phyloP scores from a whole-genome alignment of 2,113 vertebrate species.

The Physeter macrocephalus region DNA sequence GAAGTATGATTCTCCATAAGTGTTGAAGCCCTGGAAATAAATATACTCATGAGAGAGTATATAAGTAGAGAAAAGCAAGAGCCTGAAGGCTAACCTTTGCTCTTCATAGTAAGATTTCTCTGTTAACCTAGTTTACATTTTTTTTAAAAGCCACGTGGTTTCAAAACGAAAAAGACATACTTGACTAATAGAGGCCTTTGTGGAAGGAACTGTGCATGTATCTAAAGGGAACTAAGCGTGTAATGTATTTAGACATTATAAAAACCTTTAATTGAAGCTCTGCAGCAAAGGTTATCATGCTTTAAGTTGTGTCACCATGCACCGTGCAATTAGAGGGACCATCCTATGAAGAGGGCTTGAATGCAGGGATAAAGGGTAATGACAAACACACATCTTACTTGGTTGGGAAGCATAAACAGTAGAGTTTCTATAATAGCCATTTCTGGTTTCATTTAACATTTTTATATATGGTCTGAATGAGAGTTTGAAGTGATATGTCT shows the following conservation, averaged over 20 bases:
- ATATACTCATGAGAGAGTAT: conserved; percentile 6
- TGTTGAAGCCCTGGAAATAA: conserved; percentile 16
- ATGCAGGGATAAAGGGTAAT: neutral
- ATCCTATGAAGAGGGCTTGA: conserved; percentile 44
- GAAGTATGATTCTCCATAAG: neutral
- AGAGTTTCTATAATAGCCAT: conserved; percentile 46
- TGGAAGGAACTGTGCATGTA: conserved; percentile 31
- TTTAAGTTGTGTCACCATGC: neutral
- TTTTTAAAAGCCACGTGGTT: neutral
- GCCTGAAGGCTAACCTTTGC: conserved; percentile 29
- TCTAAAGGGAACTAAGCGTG: conserved; percentile 35
- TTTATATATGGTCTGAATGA: conserved; percentile 10
- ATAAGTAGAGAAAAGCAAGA: conserved; percentile 20
- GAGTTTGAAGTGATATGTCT: conserved; percentile 6
- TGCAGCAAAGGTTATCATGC: conserved; percentile 35
- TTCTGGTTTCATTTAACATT: conserved; percentile 38
- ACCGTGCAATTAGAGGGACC: neutral
- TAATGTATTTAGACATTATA: conserved; percentile 47
- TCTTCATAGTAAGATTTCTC: conserved; percentile 33
- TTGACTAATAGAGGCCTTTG: conserved; percentile 46
- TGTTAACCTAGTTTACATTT: conserved; percentile 1
- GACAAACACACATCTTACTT: conserved; percentile 15
- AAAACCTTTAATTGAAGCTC: conserved; percentile 41
- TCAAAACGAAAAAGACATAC: conserved; percentile 34
- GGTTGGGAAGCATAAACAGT: neutral